Evolutionary conservation across 2,797 vertebrate genomes (phyloP).

Genomic region (Pempheris klunzingeri): DNA sequence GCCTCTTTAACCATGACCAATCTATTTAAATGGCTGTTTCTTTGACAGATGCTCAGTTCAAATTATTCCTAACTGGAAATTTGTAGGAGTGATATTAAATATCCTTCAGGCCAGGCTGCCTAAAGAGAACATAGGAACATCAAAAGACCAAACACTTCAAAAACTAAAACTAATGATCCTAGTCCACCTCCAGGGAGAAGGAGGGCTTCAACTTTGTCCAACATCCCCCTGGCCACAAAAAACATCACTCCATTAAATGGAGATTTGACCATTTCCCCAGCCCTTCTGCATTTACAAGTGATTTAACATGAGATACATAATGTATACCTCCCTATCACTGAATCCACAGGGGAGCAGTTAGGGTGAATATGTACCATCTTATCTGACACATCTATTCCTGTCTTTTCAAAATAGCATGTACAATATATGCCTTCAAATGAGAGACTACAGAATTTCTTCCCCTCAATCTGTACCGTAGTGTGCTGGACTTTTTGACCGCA

Average conservation of each 20-base stretch:
- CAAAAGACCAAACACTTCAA: constrained; percentile 90
- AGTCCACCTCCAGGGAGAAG: constrained; percentile 80
- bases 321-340: constrained; percentile 62
- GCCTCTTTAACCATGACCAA: constrained; percentile 89
- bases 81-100: constrained; percentile 89
- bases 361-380: constrained; percentile 58
- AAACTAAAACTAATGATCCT: constrained; percentile 89
- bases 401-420: constrained; percentile 68
- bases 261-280: constrained; percentile 81
- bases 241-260: constrained; percentile 82
- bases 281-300: constrained; percentile 73
- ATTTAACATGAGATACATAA: constrained; percentile 79
- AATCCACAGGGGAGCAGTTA: constrained; percentile 62
- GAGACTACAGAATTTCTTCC: constrained; percentile 33
- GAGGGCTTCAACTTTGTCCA: constrained; percentile 80
- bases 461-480: constrained; percentile 32
- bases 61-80: constrained; percentile 91
- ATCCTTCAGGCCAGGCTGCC: constrained; percentile 86
- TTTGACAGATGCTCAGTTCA: constrained; percentile 88
- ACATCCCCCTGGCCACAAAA: constrained; percentile 77
- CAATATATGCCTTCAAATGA: constrained; percentile 48
- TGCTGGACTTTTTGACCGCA: constrained; percentile 11
- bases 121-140: constrained; percentile 88
- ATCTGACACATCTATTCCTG: constrained; percentile 72
- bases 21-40: constrained; percentile 89